Percentiles rank a stretch among this genome's conserved stretches.
phyloP scores from a whole-genome alignment of 2,113 vertebrate species.

The Philantomba maxwellii region DNA sequence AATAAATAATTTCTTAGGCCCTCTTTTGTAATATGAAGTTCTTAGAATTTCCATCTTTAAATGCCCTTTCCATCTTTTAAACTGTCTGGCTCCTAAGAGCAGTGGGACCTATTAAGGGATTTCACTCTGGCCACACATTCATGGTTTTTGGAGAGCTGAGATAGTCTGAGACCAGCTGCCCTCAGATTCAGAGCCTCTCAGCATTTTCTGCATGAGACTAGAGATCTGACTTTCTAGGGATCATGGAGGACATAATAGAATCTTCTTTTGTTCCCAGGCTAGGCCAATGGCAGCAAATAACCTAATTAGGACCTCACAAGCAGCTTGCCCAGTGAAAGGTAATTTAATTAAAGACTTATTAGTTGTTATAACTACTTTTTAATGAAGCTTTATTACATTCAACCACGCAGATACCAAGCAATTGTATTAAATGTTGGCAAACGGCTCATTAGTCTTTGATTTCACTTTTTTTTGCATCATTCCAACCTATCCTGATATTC shows the following conservation, averaged over 20 bases:
- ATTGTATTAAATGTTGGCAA: conserved; percentile 68
- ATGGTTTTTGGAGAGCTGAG: not conserved
- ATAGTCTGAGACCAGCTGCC: not conserved
- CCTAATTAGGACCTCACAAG: conserved; percentile 44
- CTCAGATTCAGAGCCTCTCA: not conserved
- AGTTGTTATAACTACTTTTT: conserved; percentile 67
- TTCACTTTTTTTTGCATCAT: not conserved
- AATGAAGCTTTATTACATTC: conserved; percentile 67
- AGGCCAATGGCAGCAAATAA: conserved; percentile 43
- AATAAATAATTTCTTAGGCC: not conserved
- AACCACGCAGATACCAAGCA: conserved; percentile 44
- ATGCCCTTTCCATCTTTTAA: not conserved
- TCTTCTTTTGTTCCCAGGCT: conserved; percentile 37
- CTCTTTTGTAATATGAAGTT: not conserved
- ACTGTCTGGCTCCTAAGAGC: not conserved
- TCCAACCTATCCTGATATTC: conserved; percentile 19
- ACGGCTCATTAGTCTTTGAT: conserved; percentile 46
- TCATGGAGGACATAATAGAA: not conserved
- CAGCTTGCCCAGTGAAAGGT: conserved; percentile 67
- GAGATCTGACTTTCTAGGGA: not conserved
- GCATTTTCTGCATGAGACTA: not conserved
- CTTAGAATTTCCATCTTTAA: not conserved
- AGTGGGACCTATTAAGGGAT: not conserved
- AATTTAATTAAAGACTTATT: conserved; percentile 72
- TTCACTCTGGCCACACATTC: not conserved